phyloP scores from a whole-genome alignment of 2,797 vertebrate genomes.

The Halcyon smyrnensis region DNA sequence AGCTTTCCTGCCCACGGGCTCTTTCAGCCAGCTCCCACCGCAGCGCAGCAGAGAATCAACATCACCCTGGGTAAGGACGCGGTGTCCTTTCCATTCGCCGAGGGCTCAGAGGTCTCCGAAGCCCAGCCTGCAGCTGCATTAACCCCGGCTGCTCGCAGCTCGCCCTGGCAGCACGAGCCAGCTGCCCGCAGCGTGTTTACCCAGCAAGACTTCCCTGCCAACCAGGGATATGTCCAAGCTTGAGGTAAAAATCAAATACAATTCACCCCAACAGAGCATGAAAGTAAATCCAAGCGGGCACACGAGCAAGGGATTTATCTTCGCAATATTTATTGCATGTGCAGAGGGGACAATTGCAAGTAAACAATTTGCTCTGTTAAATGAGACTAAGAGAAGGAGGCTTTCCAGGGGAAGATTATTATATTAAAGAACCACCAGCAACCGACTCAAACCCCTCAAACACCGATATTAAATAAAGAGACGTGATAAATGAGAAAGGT shows the following conservation, averaged over 20 bases:
- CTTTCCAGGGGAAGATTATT: constrained; percentile 32
- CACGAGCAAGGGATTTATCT: neutral
- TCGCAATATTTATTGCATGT: neutral
- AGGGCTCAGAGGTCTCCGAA: neutral
- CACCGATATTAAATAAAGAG: constrained; percentile 35
- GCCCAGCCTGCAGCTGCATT: neutral
- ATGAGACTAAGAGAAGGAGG: neutral
- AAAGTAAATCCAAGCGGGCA: neutral
- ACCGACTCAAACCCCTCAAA: constrained; percentile 3
- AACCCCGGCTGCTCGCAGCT: neutral
- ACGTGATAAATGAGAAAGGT: constrained; percentile 22
- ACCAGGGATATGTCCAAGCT: neutral
- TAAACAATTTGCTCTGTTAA: constrained; percentile 28
- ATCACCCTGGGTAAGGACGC: too few species aligned
- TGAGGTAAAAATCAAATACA: neutral
- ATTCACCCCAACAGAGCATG: neutral
- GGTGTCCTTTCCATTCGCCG: neutral
- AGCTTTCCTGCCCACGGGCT: accelerated
- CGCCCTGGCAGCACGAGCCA: neutral
- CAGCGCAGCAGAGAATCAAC: neutral
- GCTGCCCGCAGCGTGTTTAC: neutral
- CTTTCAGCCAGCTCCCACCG: neutral
- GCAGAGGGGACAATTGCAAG: neutral
- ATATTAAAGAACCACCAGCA: constrained; percentile 34
- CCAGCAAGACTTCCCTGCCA: neutral